Evolutionary conservation across 1,140 invertebrate genomes (phyloP), one percentile per base, ranked within the genome.

Genomic region (Rhyzopertha dominica): DNA sequence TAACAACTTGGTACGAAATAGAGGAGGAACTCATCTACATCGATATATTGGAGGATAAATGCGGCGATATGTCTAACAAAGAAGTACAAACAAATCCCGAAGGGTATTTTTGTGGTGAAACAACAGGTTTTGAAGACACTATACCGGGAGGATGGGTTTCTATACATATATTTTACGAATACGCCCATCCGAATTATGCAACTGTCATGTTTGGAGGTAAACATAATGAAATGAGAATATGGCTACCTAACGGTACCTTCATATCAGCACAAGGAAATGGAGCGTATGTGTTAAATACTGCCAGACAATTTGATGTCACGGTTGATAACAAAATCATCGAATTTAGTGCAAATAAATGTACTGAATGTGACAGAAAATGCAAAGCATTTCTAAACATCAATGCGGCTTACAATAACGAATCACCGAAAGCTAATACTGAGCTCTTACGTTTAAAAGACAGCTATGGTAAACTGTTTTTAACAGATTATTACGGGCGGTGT

Each of bases 161-260:
- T 5, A 23, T 37, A 8, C 13, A n/a, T 37, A 10, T 37, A 22
- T 23, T 23, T 23, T 4, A n/a, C 3, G 25, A 37, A 20, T 37
- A 23, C 8, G 35, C 22, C 22, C 18, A 37, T 37, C 35, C 35
- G 8, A 22, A 37, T 23, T 37, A 22, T 14, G 35, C 35, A 22
- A 37, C 35, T 5, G 18, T 37, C 14, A 24, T 24, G 3, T 37
- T 23, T 23, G 22, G 25, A 8, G 35, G 35, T 3, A 23, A 4
- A 5, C 13, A 24, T 14, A 37, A 37, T 9, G 13, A 37, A 23
- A 24, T 4, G 7, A 23, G 25, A 23, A 37, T 37, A 9, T 8
- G 14, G 8, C n/a, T 37, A 3, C 35, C 35, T 5, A 24, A 24
- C 25, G 12, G 25, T 37, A 23, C 13, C 3, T 12, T 5, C 3